phyloP scores from a whole-genome alignment of 2,888 invertebrate species.

The Mamestra brassicae region DNA sequence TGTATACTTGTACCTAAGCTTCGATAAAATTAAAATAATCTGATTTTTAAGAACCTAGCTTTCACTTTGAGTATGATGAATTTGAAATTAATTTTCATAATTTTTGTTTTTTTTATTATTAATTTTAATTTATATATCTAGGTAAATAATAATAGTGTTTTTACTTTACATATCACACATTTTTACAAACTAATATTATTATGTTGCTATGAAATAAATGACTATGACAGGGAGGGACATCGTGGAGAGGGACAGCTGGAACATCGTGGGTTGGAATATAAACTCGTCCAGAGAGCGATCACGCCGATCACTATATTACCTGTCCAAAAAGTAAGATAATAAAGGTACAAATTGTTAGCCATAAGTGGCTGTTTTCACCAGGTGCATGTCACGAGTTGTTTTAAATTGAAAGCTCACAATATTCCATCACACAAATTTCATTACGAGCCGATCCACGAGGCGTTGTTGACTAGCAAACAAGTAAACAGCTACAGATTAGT shows the following conservation, averaged over 20 bases:
- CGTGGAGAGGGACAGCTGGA: too few species aligned
- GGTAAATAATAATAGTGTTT: too few species aligned
- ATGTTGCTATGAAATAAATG: too few species aligned
- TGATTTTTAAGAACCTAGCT: neutral
- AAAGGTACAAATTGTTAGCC: neutral
- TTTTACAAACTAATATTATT: too few species aligned
- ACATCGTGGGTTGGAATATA: too few species aligned
- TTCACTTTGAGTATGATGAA: too few species aligned
- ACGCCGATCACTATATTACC: neutral
- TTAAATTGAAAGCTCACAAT: slow-evolving; percentile 19
- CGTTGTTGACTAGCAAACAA: slow-evolving; percentile 38
- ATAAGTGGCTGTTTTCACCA: neutral
- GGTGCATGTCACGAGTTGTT: neutral
- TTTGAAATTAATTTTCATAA: too few species aligned
- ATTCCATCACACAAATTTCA: slow-evolving; percentile 31
- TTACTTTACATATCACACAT: too few species aligned
- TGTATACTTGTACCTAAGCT: too few species aligned
- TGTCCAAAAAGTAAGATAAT: neutral
- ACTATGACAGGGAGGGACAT: too few species aligned
- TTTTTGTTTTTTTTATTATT: too few species aligned
- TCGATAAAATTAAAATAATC: neutral
- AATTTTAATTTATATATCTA: too few species aligned
- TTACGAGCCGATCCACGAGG: slow-evolving; percentile 14
- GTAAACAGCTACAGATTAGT: slow-evolving; percentile 32
- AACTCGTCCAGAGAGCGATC: neutral